A percentile compares a stretch with the other conserved stretches of the same genome.
These are phyloP conservation scores for Erinaceus europaeus DNA, from an alignment of 2,113 vertebrate genomes.

Conservation along the genomic window DNA sequence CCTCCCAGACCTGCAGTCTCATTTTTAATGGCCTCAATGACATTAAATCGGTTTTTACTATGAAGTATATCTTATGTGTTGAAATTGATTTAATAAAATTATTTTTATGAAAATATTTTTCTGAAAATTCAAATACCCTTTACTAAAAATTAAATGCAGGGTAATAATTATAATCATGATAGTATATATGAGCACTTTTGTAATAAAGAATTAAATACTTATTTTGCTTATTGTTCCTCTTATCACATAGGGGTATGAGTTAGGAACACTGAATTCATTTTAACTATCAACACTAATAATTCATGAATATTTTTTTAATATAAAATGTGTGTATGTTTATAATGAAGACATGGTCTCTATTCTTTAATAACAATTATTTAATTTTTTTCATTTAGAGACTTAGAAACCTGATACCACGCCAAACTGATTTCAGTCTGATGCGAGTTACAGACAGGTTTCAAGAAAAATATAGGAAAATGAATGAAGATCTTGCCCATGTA, in stretches of 20 bases:
- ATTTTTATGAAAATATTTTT: conserved; percentile 2
- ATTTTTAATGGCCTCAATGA: too few species aligned
- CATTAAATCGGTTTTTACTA: too few species aligned
- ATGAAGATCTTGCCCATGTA: conserved; percentile 64
- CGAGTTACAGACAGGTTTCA: conserved; percentile 84
- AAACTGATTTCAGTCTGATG: conserved; percentile 84
- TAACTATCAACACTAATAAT: not conserved
- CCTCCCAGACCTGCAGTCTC: too few species aligned
- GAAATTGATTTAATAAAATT: not conserved
- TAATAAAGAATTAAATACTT: not conserved
- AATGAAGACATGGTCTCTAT: not conserved
- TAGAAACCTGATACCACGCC: conserved; percentile 80
- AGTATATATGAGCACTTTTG: not conserved
- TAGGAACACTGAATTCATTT: not conserved
- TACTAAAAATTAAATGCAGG: conserved; percentile 10
- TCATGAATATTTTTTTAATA: not conserved
- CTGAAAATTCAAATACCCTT: not conserved
- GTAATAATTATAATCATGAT: not conserved
- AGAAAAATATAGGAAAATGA: conserved; percentile 75
- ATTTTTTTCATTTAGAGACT: conserved; percentile 79
- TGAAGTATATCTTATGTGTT: not conserved
- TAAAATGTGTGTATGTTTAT: conserved; percentile 6
- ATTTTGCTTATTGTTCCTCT: not conserved
- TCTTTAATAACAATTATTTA: conserved; percentile 47
- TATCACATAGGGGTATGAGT: not conserved